Evolutionary conservation across 92 coral and sea anemone genomes (phyloP).

Genomic region (Paramuricea clavata): DNA sequence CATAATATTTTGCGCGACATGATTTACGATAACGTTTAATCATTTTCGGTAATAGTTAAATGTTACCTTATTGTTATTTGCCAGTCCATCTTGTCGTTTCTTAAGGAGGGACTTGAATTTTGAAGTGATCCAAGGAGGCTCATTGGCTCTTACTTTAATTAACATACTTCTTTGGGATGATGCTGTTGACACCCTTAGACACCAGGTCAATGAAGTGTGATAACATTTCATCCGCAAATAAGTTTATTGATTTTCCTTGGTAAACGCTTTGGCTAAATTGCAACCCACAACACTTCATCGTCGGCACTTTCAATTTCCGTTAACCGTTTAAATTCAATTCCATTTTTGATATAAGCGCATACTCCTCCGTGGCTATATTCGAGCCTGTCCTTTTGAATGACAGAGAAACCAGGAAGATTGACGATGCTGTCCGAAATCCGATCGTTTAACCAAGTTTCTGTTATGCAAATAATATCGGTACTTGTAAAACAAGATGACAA

Average conservation of each 20-base stretch:
- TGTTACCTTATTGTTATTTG: background rate
- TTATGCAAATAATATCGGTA: conserved; percentile 4
- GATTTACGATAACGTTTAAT: background rate
- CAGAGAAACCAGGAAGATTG: conserved; percentile 12
- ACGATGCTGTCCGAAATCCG: conserved; percentile 13
- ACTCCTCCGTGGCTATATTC: background rate
- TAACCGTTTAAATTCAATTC: background rate
- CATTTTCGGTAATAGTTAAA: background rate
- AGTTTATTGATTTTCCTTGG: background rate
- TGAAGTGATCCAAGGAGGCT: background rate
- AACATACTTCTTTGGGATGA: too few relatives aligned
- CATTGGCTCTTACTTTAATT: background rate
- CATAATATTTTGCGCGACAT: background rate
- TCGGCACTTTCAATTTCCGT: background rate
- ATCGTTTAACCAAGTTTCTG: conserved; percentile 48
- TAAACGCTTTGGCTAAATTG: background rate
- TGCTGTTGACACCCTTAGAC: too few relatives aligned
- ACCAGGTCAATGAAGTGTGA: too few relatives aligned
- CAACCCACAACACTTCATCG: background rate
- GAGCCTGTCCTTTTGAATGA: background rate
- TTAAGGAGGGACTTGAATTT: background rate
- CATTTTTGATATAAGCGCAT: background rate
- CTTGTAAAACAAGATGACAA: background rate
- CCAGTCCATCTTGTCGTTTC: background rate
- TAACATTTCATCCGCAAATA: background rate